A percentile compares a stretch with the other conserved stretches of the same genome.
phyloP scores from a whole-genome alignment of 2,888 invertebrate genomes.

The Halocaridina rubra region DNA sequence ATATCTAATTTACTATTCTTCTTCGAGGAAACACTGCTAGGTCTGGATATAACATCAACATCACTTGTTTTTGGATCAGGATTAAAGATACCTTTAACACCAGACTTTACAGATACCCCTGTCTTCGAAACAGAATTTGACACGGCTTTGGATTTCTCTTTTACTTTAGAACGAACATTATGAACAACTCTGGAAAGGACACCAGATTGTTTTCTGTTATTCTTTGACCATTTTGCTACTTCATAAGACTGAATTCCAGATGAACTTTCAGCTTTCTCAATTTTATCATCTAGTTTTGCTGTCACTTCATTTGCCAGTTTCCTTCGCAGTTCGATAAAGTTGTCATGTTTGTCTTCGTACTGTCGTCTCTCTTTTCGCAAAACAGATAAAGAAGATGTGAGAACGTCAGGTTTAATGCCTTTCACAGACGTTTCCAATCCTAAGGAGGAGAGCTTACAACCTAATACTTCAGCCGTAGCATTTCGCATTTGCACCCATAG shows the following conservation, averaged over 20 bases:
- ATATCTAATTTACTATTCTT: background rate
- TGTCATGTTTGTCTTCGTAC: constrained; percentile 23
- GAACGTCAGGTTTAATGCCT: constrained; percentile 32
- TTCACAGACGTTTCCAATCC: constrained; percentile 16
- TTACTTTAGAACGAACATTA: constrained; percentile 45
- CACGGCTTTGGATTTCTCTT: constrained; percentile 25
- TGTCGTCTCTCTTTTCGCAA: constrained; percentile 32
- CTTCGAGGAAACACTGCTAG: background rate
- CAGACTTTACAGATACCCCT: constrained; percentile 13
- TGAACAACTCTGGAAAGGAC: constrained; percentile 30
- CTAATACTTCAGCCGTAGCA: constrained; percentile 41
- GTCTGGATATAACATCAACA: constrained; percentile 21
- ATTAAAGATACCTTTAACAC: constrained; percentile 41
- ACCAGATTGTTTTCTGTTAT: constrained; percentile 5
- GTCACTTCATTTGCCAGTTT: constrained; percentile 32
- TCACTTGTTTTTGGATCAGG: background rate
- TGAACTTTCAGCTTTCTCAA: constrained; percentile 29
- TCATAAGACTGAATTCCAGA: background rate
- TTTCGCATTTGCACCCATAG: constrained; percentile 46
- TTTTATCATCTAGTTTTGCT: constrained; percentile 39
- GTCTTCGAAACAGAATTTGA: constrained; percentile 31
- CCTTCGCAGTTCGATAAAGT: constrained; percentile 35
- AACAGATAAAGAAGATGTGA: constrained; percentile 33
- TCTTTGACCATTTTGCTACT: no score
- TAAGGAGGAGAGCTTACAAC: constrained; percentile 4